Evolutionary conservation across 2,797 vertebrate species (phyloP).

Genomic region (Smutsia gigantea): DNA sequence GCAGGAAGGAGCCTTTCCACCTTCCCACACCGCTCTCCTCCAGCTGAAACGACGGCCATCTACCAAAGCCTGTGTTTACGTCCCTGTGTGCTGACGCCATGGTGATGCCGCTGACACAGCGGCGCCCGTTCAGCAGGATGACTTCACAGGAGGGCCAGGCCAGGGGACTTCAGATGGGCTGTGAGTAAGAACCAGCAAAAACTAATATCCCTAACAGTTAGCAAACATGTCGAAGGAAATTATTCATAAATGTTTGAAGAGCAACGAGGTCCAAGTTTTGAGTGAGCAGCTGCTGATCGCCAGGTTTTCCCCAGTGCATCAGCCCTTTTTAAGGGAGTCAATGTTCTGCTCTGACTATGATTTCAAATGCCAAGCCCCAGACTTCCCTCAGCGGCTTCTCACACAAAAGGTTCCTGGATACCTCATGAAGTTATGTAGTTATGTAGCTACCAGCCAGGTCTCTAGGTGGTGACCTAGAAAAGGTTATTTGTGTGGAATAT

Average conservation of each 20-base stretch:
- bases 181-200: conserved; percentile 74
- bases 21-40: conserved; percentile 63
- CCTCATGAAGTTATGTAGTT: conserved; percentile 43
- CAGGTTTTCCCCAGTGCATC: conserved; percentile 74
- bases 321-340: neutral
- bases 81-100: conserved; percentile 59
- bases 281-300: conserved; percentile 51
- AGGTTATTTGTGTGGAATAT: conserved; percentile 38
- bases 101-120: conserved; percentile 61
- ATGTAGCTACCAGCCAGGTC: conserved; percentile 47
- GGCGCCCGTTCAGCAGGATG: conserved; percentile 71
- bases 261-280: conserved; percentile 77
- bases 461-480: conserved; percentile 69
- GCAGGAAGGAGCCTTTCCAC: conserved; percentile 59
- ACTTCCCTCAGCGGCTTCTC: conserved; percentile 76
- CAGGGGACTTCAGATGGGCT: conserved; percentile 65
- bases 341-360: conserved; percentile 62
- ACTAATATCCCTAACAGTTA: conserved; percentile 77
- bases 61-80: conserved; percentile 74
- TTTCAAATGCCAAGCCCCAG: conserved; percentile 61
- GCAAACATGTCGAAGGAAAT: conserved; percentile 82
- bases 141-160: conserved; percentile 70
- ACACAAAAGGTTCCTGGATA: conserved; percentile 60
- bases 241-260: conserved; percentile 84
- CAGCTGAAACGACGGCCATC: conserved; percentile 68